Evolutionary conservation across 2,888 invertebrate species (phyloP), one percentile per base, ranked within the genome.

Genomic region (Pollenia labialis): DNA sequence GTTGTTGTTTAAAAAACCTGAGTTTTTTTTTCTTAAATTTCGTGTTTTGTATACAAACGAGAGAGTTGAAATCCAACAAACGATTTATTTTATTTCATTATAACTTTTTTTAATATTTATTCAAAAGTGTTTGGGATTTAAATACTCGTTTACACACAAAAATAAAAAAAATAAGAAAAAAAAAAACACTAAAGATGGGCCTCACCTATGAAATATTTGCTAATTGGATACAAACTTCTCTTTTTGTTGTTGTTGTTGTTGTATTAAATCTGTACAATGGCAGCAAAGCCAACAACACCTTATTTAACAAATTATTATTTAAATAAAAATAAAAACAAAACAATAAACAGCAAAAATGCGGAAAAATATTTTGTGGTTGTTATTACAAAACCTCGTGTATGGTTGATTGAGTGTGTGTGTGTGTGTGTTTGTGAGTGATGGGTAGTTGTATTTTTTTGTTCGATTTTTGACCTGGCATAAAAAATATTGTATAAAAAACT

Each of bases 141-240:
- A 32, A 56, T 23, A 23, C 23, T 23, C 23, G 23, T 23, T 23
- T 23, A 9, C 18, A 32, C 8, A 64, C 9, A 16, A 40, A 50
- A 54, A 44, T 16, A 11, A 68, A 42, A 54, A 32, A 60, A 62
- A 18, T 18, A 18, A 18, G 18, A 18, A 32, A 32, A 56, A 32
- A 56, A 56, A 8, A 64, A 46, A 46, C 32, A 0, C 9, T 32
- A 52, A 69, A 50, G 74, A 75, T 79, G 79, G 52, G 75, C 82
- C 82, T 75, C 86, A 60, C 86, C 83, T 81, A 69, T 68, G 48
- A 86, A 83, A 82, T 77, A 77, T 77, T 83, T 83, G 72, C 18
- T 23, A 75, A 14, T 56, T 71, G 40, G 4, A 32, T 32, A 32
- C 32, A 32, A 6, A 32, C 42, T 71, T 12, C 44, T 11, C n/a